Evolutionary conservation across 35 echinoderm and acorn worm genomes (phyloP), one percentile per base, ranked within the genome.

Genomic region (Acanthaster planci): DNA sequence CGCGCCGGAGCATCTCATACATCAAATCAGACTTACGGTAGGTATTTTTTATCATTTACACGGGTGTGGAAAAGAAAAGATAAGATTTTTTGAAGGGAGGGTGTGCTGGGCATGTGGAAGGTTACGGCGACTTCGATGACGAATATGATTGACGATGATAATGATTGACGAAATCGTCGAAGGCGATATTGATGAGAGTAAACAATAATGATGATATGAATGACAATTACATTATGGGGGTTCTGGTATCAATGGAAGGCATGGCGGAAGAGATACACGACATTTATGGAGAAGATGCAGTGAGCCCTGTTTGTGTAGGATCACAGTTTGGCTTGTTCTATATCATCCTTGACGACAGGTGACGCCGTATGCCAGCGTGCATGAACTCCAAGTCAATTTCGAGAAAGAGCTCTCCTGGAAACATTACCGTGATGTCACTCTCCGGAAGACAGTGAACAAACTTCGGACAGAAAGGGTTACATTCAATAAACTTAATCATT

Each of bases 341-440:
- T 47, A 12, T 47, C 42, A 47, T 47, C 12, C 42, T 47, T 47
- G 4, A 12, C 42, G 42, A 47, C 21, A 86, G 84, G 76, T 86
- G 38, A 86, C 76, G 67, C 84, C 84, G 14, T 86, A 77, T 54
- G 84, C 39, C 34, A 86, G 76, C 27, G 84, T 77, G 21, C 40
- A 86, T 26, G 84, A 86, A 86, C 40, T 86, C 1, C 84, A 86
- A 23, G 64, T 22, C n/a, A 86, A 76, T 38, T 78, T 86, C 19
- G 60, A 86, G 67, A 76, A 78, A 44, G 64, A 86, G 30, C 31
- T 86, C 18, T 30, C 30, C 26, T 86, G 84, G 84, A 58, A 86
- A 51, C 44, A 44, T 31, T 86, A 86, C 39, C 68, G 84, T 15
- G 50, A 34, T 67, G 29, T 27, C 4, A 86, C 84, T 17, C 72